Conservation (phyloP, 2,113 vertebrate genomes). For the Xiphias gladius region DNA sequence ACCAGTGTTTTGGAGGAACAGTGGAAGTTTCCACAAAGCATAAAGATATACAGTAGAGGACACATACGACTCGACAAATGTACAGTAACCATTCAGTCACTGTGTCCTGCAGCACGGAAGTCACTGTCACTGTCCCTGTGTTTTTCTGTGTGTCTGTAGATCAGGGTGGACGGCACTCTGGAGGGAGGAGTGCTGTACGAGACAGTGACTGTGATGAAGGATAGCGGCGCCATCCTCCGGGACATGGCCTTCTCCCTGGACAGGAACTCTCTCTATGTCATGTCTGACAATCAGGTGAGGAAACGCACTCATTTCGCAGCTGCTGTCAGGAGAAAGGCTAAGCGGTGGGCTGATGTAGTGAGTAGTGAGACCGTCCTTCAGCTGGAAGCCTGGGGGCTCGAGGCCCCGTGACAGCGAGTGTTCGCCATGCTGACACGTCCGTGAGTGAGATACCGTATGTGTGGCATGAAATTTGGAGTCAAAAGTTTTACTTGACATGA, state of each 20-base stretch:
- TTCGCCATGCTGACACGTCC: conserved; percentile 14
- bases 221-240: conserved; percentile 89
- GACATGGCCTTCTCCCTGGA: conserved; percentile 96
- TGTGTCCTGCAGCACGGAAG: neutral
- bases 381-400: conserved; percentile 28
- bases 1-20: neutral
- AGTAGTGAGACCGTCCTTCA: conserved; percentile 32
- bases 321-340: conserved; percentile 45
- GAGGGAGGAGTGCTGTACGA: conserved; percentile 92
- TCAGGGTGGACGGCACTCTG: conserved; percentile 90
- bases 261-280: conserved; percentile 90
- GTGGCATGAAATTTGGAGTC: neutral
- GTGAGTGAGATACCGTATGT: conserved; percentile 17
- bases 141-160: conserved; percentile 80
- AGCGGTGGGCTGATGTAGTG: conserved; percentile 6
- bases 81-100: neutral
- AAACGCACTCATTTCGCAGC: conserved; percentile 40
- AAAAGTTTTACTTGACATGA: conserved; percentile 19
- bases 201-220: conserved; percentile 90
- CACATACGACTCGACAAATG: conserved; percentile 14
- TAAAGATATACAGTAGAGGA: neutral
- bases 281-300: conserved; percentile 93
- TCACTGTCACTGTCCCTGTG: conserved; percentile 27
- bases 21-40: neutral
- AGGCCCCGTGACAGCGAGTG: conserved; percentile 2